Evolutionary conservation across 2,888 invertebrate genomes (phyloP), one percentile per base, ranked within the genome.

Genomic region (Syrphus vitripennis): DNA sequence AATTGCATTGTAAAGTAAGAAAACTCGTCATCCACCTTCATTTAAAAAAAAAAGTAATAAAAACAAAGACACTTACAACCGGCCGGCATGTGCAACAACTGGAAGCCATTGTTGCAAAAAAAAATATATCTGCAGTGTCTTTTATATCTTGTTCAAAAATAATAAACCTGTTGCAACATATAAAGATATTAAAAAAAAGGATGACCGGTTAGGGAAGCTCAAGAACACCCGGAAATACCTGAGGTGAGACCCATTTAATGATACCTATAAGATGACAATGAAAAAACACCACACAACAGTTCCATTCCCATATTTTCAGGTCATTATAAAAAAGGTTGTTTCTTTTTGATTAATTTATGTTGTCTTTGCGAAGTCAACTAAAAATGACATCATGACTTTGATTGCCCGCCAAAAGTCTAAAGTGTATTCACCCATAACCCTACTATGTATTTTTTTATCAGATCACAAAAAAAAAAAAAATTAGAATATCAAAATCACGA

Each of bases 381-480:
- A 45, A 71, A 37, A 67, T 83, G 82, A 77, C 82, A 83, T 83
- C 82, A 83, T 55, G 9, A 16, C 37, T 29, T 9, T 19, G 14
- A 9, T 21, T 12, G 5, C 19, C 37, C 34, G 40, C 14, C 4
- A 63, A 55, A 21, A 63, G 6, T 31, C 61, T 21, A 31, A 63
- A 81, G 71, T 71, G 63, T 71, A 67, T 82, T 76, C 70, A 71
- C 70, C 76, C 55, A 82, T 57, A 82, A 76, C 45, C 37, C 37
- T 24, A 55, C 40, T 48, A 34, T 1, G 4, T 37, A 26, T 16
- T 16, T 3, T 24, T 42, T 76, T 71, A 57, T 71, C 48, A 34
- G 50, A 77, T 77, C 31, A 50, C n/a, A n/a, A n/a, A n/a, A n/a
- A n/a, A n/a, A n/a, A n/a, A n/a, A n/a, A n/a, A 50, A 57, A 24